A percentile compares a stretch with the other conserved stretches of the same genome.
Evolutionary conservation across 2,888 invertebrate species (phyloP).

Genomic region (Metallyticus violacea): DNA sequence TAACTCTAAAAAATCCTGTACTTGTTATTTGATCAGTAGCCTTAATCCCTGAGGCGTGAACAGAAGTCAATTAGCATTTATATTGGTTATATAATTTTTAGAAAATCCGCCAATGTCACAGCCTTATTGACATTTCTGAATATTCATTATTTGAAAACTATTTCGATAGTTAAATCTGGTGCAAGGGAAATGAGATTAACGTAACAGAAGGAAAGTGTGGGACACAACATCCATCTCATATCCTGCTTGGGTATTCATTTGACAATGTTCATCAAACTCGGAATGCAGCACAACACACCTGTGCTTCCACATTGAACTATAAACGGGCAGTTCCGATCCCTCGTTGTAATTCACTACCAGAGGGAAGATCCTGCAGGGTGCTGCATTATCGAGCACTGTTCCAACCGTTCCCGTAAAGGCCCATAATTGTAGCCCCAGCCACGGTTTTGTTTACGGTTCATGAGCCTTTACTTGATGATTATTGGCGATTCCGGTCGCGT

Average conservation of each 20-base stretch:
- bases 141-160: background rate
- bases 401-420: background rate
- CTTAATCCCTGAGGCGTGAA: background rate
- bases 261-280: background rate
- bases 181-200: background rate
- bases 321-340: background rate
- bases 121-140: background rate
- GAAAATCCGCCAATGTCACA: background rate
- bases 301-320: background rate
- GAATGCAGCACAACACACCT: background rate
- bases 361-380: background rate
- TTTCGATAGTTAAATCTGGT: background rate
- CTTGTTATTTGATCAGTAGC: too few relatives aligned
- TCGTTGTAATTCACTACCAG: background rate
- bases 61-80: background rate
- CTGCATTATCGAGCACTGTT: background rate
- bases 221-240: background rate
- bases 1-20: background rate
- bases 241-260: background rate
- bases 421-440: background rate
- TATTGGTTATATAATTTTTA: background rate
- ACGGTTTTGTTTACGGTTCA: conserved; percentile 16
- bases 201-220: background rate
- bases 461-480: conserved; percentile 25
- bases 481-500: conserved; percentile 25